Conservation (phyloP, 2,113 vertebrate genomes). For the Patagioenas fasciata region DNA sequence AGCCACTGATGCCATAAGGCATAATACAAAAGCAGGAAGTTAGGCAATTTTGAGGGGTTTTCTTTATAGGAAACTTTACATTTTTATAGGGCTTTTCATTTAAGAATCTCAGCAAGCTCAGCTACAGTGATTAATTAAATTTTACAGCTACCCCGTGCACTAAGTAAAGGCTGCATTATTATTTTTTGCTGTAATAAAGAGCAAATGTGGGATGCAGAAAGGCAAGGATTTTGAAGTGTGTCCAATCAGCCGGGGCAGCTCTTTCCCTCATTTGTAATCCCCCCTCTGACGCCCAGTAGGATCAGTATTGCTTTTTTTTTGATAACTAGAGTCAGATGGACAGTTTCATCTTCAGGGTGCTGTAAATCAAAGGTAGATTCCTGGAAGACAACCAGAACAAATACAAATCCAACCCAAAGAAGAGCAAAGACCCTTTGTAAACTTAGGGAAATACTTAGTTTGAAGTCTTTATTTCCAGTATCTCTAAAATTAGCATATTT, state of each 20-base stretch:
- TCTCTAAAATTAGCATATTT: not conserved
- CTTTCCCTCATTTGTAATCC: slow-evolving; percentile 38
- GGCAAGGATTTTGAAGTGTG: slow-evolving; percentile 30
- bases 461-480: not conserved
- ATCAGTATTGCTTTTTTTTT: not conserved
- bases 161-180: slow-evolving; percentile 4
- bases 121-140: slow-evolving; percentile 54
- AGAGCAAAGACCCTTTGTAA: not conserved
- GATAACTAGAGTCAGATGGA: slow-evolving; percentile 41
- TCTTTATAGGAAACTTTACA: not conserved
- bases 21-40: slow-evolving; percentile 16
- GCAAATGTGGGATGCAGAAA: not conserved
- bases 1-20: not conserved
- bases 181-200: slow-evolving; percentile 47
- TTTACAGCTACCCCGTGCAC: slow-evolving; percentile 33
- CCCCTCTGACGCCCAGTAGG: not conserved
- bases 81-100: slow-evolving; percentile 46
- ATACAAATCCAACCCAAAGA: not conserved
- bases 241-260: not conserved
- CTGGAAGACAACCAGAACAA: not conserved
- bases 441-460: not conserved
- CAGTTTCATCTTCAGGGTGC: not conserved
- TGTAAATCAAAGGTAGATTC: not conserved
- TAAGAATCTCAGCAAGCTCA: slow-evolving; percentile 41
- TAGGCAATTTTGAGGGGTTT: slow-evolving; percentile 15